Conservation (phyloP, 2,888 invertebrate species). For the Lithophane leautieri region DNA sequence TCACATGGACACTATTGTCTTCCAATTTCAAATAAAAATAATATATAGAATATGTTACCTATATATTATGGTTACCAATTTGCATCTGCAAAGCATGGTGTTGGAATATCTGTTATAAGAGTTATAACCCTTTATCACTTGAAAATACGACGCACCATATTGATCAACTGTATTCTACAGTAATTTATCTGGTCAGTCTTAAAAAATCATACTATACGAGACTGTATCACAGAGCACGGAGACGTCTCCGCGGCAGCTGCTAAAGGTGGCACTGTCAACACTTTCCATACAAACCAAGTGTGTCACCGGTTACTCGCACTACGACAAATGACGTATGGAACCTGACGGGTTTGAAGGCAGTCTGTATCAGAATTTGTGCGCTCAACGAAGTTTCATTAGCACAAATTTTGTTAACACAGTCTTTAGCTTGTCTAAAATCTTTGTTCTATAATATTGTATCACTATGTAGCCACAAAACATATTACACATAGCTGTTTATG, state of each 20-base stretch:
- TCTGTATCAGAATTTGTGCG: no score
- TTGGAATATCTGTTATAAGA: background rate
- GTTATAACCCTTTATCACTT: background rate
- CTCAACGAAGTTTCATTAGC: background rate
- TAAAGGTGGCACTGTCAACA: background rate
- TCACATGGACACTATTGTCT: background rate
- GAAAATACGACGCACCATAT: background rate
- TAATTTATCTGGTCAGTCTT: background rate
- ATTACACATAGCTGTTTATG: background rate
- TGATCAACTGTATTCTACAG: background rate
- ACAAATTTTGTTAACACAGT: no score
- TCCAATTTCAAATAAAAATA: no score
- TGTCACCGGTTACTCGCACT: no score
- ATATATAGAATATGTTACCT: no score
- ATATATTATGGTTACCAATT: no score
- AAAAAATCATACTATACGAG: background rate
- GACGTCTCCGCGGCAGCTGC: background rate
- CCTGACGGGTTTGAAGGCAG: no score
- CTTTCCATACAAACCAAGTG: no score
- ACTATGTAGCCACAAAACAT: background rate
- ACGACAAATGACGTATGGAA: no score
- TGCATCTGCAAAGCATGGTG: no score
- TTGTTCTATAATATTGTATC: background rate
- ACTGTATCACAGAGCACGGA: background rate
- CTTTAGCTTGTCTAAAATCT: no score